These are phyloP conservation scores for Naso thynnoides DNA, from an alignment of 2,797 vertebrate species.

Conservation along the genomic window DNA sequence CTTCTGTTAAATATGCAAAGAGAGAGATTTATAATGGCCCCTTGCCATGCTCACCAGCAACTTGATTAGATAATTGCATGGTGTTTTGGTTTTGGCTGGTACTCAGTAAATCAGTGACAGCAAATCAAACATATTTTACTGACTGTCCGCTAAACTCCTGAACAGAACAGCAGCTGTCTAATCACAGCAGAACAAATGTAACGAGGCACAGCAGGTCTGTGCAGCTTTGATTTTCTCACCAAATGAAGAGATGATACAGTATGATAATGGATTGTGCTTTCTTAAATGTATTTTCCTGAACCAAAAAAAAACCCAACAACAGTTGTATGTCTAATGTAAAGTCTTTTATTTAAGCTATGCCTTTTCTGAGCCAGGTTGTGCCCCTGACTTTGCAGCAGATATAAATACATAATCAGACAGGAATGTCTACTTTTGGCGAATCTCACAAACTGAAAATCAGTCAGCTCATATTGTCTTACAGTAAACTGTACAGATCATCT, in stretches of 20 bases:
- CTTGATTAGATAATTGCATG: slow-evolving; percentile 34
- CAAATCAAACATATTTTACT: background rate
- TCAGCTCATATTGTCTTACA: too few relatives aligned
- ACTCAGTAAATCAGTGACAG: slow-evolving; percentile 5
- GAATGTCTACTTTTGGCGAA: too few relatives aligned
- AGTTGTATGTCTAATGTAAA: too few relatives aligned
- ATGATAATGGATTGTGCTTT: background rate
- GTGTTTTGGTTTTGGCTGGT: background rate
- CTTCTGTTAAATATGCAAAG: slow-evolving; percentile 14
- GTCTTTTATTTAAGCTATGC: too few relatives aligned
- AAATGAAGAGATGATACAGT: background rate
- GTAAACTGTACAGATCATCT: too few relatives aligned
- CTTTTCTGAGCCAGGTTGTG: too few relatives aligned
- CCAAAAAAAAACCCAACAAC: background rate
- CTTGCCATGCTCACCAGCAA: slow-evolving; percentile 3
- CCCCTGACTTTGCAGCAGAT: too few relatives aligned
- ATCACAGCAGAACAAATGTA: slow-evolving; percentile 8
- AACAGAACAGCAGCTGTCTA: background rate
- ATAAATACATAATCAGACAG: too few relatives aligned
- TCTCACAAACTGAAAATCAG: too few relatives aligned
- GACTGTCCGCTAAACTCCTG: background rate
- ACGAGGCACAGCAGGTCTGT: background rate
- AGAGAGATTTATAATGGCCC: slow-evolving; percentile 18
- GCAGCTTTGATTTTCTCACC: background rate
- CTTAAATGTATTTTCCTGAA: background rate